A percentile compares a stretch with the other conserved stretches of the same genome.
Conservation (phyloP, 2,113 vertebrate species). For the Tamias sibiricus region DNA sequence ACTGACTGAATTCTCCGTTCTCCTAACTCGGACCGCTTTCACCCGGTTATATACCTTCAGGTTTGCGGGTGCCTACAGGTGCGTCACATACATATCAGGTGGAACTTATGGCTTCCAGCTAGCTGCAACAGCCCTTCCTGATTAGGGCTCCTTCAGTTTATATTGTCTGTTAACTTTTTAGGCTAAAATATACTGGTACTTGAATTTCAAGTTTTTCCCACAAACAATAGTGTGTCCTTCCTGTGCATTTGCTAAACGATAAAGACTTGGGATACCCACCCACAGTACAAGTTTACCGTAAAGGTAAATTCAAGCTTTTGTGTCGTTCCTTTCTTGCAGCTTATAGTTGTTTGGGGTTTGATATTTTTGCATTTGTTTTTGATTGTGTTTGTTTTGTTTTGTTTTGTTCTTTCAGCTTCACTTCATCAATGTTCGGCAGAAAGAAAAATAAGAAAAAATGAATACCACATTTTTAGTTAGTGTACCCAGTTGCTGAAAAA, state of each 20-base stretch:
- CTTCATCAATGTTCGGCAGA: slow-evolving; percentile 14
- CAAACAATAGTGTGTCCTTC: background rate
- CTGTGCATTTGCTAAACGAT: background rate
- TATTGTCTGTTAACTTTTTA: background rate
- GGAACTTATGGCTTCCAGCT: no score
- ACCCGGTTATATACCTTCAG: no score
- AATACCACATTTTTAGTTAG: slow-evolving; percentile 63
- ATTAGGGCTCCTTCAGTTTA: no score
- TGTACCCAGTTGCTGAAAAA: slow-evolving; percentile 41
- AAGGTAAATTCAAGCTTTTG: background rate
- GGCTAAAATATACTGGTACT: background rate
- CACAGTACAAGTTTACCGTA: background rate
- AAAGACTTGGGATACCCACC: background rate
- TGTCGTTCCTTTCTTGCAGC: background rate
- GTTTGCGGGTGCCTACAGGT: no score
- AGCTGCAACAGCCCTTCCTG: no score
- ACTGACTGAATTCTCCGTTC: no score
- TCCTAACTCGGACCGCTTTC: no score
- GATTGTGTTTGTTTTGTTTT: background rate
- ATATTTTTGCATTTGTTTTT: background rate
- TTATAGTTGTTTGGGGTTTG: background rate
- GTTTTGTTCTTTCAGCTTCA: slow-evolving; percentile 52
- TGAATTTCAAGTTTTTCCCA: background rate
- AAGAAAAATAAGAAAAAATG: slow-evolving; percentile 22
- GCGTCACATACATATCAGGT: no score